Evolutionary conservation across 2,888 invertebrate genomes (phyloP), one percentile per base, ranked within the genome.

Genomic region (Colostygia pectinataria): DNA sequence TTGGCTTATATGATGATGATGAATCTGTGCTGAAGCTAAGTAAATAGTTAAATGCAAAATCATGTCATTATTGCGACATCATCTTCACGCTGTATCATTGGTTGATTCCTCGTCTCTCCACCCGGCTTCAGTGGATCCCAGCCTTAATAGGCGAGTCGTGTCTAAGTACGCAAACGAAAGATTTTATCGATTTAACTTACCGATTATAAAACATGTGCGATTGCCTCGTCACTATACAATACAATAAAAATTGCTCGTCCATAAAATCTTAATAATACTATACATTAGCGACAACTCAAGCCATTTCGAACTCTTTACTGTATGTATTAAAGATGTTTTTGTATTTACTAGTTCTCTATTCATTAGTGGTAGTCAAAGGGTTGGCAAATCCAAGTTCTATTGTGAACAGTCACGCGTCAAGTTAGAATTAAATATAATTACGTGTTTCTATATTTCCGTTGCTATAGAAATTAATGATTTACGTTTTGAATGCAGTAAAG

Each of bases 341-440:
- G 51, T 7, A 20, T 53, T 50, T 27, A 9, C 25, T 45, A 31
- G 23, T 46, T 5, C 27, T 49, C 69, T 76, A 82, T 85, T 87
- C 86, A 86, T 85, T 86, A 87, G 80, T 74, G 69, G 68, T 67
- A 77, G 79, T 83, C 77, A 89, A 90, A 88, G 89, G 89, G 89
- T 90, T 89, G 80, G 88, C 89, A 89, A 89, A 90, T 89, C 89
- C 86, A 76, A 78, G 61, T 77, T 73, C 78, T 83, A 87, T 88
- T 88, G 88, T 89, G 77, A 73, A 80, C 67, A 80, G 88, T 88
- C 89, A 90, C 89, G 89, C 86, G 84, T 80, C 80, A 71, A 80
- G 74, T 81, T 72, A 73, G 74, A 79, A 81, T 78, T 81, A 81
- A 76, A 80, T 66, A 77, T 84, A 77, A 80, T 80, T 83, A 74